Evolutionary conservation across 2,113 vertebrate genomes (phyloP), one percentile per base, ranked within the genome.

Genomic region (Alces alces): DNA sequence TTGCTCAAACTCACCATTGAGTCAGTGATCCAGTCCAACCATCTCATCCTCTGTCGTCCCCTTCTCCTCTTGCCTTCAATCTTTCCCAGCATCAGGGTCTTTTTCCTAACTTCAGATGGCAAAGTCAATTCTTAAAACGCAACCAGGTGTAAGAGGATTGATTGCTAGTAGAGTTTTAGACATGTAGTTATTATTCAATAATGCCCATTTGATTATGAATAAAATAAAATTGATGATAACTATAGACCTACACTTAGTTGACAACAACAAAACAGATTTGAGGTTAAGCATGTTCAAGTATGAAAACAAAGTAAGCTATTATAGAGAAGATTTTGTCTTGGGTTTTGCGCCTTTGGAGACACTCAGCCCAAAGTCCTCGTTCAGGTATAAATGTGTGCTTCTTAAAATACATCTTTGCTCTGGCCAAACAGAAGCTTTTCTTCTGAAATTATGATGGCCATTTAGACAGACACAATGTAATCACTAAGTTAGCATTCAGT

Each of bases 361-460:
- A 2, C 36, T 80, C 21, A 57, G 54, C 15, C 39, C 33, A 33
- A 94, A 93, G 33, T 86, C 13, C 0, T 80, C n/a, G 14, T 78
- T 47, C 30, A 76, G 14, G 50, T 58, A 88, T 57, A 89, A 95
- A 73, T 14, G 33, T 33, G 17, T 55, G 10, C 6, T 84, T 92
- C 84, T 55, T 80, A 91, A 94, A 92, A 86, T 73, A 89, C 2
- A 12, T 12, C 61, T 95, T 95, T 87, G 36, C 73, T 91, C 30
- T 82, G 8, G 55, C 14, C 57, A 91, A 89, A 91, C 47, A 13
- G 19, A 80, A 83, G 60, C 12, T 54, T 93, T 54, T 83, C 50
- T 93, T 39, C 11, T 80, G 64, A 93, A 89, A 86, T 86, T 50
- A 79, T n/a, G 61, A 79, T 7, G 25, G 36, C 57, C 88, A 73